Conservation (phyloP, 2,797 vertebrate species). For the Sebastes cheni region DNA sequence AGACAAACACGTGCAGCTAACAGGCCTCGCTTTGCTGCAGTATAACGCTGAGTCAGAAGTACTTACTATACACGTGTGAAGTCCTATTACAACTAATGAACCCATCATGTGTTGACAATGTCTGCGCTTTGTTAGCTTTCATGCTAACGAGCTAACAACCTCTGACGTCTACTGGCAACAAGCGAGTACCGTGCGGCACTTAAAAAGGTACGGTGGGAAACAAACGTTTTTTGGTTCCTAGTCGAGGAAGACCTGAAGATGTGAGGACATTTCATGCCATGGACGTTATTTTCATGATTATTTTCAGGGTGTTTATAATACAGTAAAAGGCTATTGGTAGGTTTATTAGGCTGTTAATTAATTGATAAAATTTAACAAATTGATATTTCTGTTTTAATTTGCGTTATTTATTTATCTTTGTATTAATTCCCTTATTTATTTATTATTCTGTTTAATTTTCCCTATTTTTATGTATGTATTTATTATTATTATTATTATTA, state of each 20-base stretch:
- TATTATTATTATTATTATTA: too few relatives aligned
- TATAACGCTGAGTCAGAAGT: not conserved
- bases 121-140: not conserved
- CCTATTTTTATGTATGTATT: too few relatives aligned
- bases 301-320: too few relatives aligned
- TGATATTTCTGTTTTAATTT: too few relatives aligned
- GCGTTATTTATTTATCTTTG: too few relatives aligned
- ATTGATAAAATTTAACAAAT: too few relatives aligned
- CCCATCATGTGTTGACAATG: too few relatives aligned
- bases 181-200: not conserved
- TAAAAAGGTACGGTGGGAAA: constrained; percentile 16
- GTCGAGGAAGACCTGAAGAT: not conserved
- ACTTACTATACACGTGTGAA: not conserved
- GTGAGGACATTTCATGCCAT: not conserved
- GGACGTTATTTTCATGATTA: not conserved
- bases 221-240: constrained; percentile 5
- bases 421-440: too few relatives aligned
- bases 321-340: too few relatives aligned
- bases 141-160: not conserved
- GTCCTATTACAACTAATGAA: not conserved
- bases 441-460: too few relatives aligned
- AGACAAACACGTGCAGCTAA: not conserved
- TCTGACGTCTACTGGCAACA: not conserved
- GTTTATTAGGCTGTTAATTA: too few relatives aligned
- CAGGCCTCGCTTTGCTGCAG: accelerated